Conservation (phyloP, 2,888 invertebrate species). For the Tribolium freemani region DNA sequence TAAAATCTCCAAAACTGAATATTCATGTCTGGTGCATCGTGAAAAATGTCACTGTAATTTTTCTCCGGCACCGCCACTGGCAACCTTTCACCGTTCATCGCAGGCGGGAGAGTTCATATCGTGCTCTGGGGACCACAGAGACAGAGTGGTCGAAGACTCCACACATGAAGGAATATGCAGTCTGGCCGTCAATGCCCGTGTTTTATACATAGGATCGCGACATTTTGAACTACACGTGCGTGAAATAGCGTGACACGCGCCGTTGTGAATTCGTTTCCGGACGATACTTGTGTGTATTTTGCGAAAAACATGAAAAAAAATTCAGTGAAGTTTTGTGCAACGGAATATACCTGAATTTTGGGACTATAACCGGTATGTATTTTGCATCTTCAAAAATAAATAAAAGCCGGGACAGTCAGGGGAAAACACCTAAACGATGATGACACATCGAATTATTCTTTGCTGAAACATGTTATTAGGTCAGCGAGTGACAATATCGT, state of each 20-base stretch:
- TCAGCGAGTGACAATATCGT: not conserved
- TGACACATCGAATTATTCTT: not conserved
- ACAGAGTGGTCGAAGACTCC: conserved; percentile 23
- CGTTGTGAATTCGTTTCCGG: not conserved
- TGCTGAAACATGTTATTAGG: not conserved
- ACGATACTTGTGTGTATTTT: not conserved
- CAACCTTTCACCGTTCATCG: conserved; percentile 40
- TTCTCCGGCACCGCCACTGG: conserved; percentile 28
- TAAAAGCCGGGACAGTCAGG: too few species aligned
- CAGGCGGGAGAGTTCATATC: conserved; percentile 22
- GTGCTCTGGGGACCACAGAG: conserved; percentile 19
- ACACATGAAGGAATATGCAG: conserved; percentile 22
- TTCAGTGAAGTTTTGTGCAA: not conserved
- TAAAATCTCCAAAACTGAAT: not conserved
- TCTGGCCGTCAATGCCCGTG: conserved; percentile 22
- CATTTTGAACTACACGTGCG: conserved; percentile 44
- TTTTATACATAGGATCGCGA: conserved; percentile 33
- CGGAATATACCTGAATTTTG: not conserved
- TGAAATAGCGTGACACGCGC: conserved; percentile 39
- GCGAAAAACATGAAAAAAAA: not conserved
- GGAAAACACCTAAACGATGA: not conserved
- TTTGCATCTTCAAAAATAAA: not conserved
- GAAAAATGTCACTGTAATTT: conserved; percentile 34
- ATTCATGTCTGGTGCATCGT: conserved; percentile 6
- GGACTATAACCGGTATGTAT: not conserved